Evolutionary conservation across 2,797 vertebrate species (phyloP).

Genomic region (Crenichthys baileyi): DNA sequence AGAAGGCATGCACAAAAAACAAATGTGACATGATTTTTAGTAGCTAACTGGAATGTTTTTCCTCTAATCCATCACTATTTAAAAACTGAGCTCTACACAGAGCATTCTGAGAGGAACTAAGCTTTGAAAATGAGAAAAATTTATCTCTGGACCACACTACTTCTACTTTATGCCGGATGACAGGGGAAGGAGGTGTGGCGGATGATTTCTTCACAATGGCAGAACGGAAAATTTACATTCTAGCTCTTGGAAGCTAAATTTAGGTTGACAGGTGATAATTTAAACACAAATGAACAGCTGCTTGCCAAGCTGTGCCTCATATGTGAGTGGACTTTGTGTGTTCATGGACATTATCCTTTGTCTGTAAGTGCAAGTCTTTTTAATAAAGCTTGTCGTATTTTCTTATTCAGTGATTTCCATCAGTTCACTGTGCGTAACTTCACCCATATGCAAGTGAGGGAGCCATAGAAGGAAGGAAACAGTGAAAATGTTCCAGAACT

Average conservation of each 20-base stretch:
- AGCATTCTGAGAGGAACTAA: slow-evolving; percentile 23
- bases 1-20: background rate
- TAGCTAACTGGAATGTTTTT: background rate
- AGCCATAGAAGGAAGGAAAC: slow-evolving; percentile 6
- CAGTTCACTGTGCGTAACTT: slow-evolving; percentile 30
- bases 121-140: slow-evolving; percentile 40
- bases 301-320: slow-evolving; percentile 24
- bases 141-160: slow-evolving; percentile 34
- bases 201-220: slow-evolving; percentile 39
- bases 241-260: slow-evolving; percentile 48
- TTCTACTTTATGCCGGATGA: slow-evolving; percentile 52
- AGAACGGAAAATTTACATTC: slow-evolving; percentile 57
- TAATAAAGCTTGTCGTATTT: slow-evolving; percentile 35
- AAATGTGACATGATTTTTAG: slow-evolving; percentile 2
- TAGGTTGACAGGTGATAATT: slow-evolving; percentile 64
- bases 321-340: slow-evolving; percentile 16
- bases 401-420: slow-evolving; percentile 29
- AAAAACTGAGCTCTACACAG: background rate
- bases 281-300: slow-evolving; percentile 56
- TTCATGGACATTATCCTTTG: slow-evolving; percentile 10
- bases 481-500: background rate
- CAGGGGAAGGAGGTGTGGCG: slow-evolving; percentile 20
- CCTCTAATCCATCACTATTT: slow-evolving; percentile 4
- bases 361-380: background rate
- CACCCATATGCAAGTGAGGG: slow-evolving; percentile 47